Base-by-base conservation (phyloP, 2,113 vertebrate species). In the Crotalus horridus region DNA sequence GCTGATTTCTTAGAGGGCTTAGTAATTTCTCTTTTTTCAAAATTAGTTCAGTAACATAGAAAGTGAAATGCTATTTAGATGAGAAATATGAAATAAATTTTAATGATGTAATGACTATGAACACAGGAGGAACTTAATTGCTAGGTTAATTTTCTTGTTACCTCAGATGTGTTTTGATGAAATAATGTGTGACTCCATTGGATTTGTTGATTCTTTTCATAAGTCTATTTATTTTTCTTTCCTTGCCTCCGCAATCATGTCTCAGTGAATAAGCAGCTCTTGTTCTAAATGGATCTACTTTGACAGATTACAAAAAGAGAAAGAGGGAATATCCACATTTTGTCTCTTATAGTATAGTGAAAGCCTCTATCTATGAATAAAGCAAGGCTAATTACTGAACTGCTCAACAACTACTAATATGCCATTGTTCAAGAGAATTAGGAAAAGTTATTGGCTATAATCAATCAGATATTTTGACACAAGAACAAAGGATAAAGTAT, bases 181-280 rank as follows among this genome's bases (percentile, higher is more conserved):
- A 93, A 91, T 48, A 88, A 39, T 26, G 13, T 88, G 51, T 93
- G 85, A 88, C 69, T 13, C 87, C 89, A 74, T 46, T 91, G 64
- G 53, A 56, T 48, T 91, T 88, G 90, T 91, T 91, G 89, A 91
- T 88, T 90, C 26, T 55, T 87, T 87, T 90, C 87, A 93, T 69
- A 90, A 87, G 51, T 21, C 89, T 88, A 74, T 93, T 69, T 93
- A 87, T 59, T 48, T 93, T 56, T 29, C 56, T 64, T 93, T 93
- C 92, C 85, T 53, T 93, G 58, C 51, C 88, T 58, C 43, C 48
- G 81, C 53, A 91, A 24, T 51, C 86, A 88, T 88, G 54, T 58
- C 39, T 93, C 17, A 21, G 43, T 58, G 48, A 20, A n/a, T 85
- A 92, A 92, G 92, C 4, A 89, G 64, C 46, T 24, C 86, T 69